These are phyloP conservation scores for Apocrypta bakeri DNA, from an alignment of 1,140 invertebrate genomes.

Conservation along the genomic window DNA sequence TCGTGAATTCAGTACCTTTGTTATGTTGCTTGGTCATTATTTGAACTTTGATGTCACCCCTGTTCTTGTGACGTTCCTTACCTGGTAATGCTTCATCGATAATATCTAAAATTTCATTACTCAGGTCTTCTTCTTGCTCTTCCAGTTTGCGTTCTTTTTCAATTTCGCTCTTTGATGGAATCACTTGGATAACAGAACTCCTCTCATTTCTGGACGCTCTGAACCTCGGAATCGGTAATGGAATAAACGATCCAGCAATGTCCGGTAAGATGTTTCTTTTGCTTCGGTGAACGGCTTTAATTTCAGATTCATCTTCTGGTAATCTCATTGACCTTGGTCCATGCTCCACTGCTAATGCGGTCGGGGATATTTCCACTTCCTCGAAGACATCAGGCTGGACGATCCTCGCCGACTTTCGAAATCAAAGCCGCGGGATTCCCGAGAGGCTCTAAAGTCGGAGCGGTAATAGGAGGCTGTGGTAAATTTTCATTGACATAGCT, in stretches of 20 bases:
- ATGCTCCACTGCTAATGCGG: slow-evolving; percentile 72
- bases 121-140: slow-evolving; percentile 65
- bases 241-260: neutral
- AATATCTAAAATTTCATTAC: slow-evolving; percentile 71
- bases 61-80: slow-evolving; percentile 32
- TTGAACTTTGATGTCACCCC: slow-evolving; percentile 41
- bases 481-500: neutral
- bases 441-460: neutral
- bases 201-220: slow-evolving; percentile 34
- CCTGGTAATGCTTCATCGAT: slow-evolving; percentile 68
- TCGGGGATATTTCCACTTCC: slow-evolving; percentile 64
- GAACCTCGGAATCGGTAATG: neutral
- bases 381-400: slow-evolving; percentile 55
- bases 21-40: slow-evolving; percentile 4
- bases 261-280: slow-evolving; percentile 35
- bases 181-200: slow-evolving; percentile 64
- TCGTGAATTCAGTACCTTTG: neutral
- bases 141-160: slow-evolving; percentile 57
- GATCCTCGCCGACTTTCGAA: slow-evolving; percentile 55
- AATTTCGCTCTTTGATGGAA: slow-evolving; percentile 64
- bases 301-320: slow-evolving; percentile 16
- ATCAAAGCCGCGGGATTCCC: slow-evolving; percentile 37
- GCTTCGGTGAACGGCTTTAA: neutral
- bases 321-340: slow-evolving; percentile 72
- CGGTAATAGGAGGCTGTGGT: neutral